These are phyloP conservation scores for Diarsia rubi DNA, from an alignment of 2,888 invertebrate species.

Conservation along the genomic window DNA sequence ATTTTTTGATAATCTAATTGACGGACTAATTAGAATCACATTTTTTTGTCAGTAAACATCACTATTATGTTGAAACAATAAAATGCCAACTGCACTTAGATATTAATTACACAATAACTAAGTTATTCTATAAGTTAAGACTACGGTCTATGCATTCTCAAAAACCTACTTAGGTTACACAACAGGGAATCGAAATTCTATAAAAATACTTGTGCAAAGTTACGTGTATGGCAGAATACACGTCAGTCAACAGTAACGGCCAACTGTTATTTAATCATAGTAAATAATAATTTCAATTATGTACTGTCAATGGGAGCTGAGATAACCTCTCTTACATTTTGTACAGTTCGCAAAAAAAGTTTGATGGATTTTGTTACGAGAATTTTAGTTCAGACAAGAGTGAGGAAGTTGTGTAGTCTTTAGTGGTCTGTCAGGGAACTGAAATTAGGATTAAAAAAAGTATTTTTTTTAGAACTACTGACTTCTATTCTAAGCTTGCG, in stretches of 20 bases:
- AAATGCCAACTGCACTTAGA: not conserved
- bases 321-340: conserved; percentile 68
- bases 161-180: conserved; percentile 5
- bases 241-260: conserved; percentile 58
- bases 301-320: conserved; percentile 80
- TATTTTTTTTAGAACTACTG: not conserved
- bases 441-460: not conserved
- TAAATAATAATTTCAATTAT: conserved; percentile 88
- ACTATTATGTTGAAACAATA: not conserved
- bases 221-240: conserved; percentile 30
- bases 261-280: conserved; percentile 78
- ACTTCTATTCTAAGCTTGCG: not conserved
- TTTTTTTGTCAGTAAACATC: no score
- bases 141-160: not conserved
- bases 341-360: conserved; percentile 70
- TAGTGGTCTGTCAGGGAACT: not conserved
- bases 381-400: conserved; percentile 5
- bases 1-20: no score
- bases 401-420: not conserved
- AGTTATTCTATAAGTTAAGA: not conserved
- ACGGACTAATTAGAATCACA: no score
- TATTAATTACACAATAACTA: not conserved
- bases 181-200: conserved; percentile 31
- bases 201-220: conserved; percentile 35
- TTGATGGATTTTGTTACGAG: conserved; percentile 4